phyloP scores from a whole-genome alignment of 2,797 vertebrate species.

The Phataginus tetradactyla region DNA sequence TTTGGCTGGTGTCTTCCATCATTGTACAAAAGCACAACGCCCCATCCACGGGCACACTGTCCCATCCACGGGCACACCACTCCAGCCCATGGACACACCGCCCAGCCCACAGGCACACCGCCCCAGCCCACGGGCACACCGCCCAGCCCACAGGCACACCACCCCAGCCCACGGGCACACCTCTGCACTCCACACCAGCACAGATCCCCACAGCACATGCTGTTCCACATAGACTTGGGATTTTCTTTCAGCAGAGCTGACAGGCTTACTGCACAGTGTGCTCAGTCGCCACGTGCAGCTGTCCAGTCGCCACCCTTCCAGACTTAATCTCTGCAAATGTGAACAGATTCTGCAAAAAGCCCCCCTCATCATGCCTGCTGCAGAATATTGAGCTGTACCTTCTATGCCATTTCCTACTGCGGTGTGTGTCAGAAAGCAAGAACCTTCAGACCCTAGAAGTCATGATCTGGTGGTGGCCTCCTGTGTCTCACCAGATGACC shows the following conservation, averaged over 20 bases:
- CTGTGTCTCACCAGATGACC: not conserved
- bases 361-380: not conserved
- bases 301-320: not conserved
- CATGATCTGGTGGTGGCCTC: not conserved
- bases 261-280: not conserved
- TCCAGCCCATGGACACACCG: not conserved
- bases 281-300: not conserved
- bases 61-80: not conserved
- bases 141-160: not conserved
- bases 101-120: not conserved
- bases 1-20: not conserved
- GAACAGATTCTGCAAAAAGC: not conserved
- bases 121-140: no score
- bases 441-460: not conserved
- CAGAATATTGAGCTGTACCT: not conserved
- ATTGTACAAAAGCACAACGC: not conserved
- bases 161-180: no score
- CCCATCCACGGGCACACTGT: not conserved
- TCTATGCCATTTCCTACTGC: not conserved
- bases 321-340: not conserved
- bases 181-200: not conserved
- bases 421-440: not conserved
- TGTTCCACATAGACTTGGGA: not conserved
- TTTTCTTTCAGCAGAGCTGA: not conserved
- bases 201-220: fast-evolving